A percentile compares a stretch with the other conserved stretches of the same genome.
phyloP scores from a whole-genome alignment of 2,797 vertebrate species.

The Holocentrus rufus region DNA sequence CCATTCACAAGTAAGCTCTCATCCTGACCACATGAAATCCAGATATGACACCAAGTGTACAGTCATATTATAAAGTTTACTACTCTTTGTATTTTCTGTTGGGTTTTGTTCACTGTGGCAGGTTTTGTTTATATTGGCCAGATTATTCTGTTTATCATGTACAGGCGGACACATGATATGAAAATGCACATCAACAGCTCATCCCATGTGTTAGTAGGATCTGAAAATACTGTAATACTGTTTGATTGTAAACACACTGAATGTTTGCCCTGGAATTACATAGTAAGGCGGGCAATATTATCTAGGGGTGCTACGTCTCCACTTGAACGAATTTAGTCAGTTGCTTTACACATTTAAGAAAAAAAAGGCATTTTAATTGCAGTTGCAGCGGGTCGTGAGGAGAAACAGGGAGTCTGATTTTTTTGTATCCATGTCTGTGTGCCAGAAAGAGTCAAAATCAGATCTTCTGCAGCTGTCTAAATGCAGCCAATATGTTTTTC shows the following conservation, averaged over 20 bases:
- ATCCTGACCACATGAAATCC: neutral
- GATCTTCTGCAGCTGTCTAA: conserved; percentile 7
- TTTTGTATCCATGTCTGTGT: too few relatives aligned
- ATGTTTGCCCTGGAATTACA: conserved; percentile 17
- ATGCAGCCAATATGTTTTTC: neutral
- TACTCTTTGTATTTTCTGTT: neutral
- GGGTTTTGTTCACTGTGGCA: neutral
- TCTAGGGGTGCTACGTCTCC: neutral
- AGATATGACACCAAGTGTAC: neutral
- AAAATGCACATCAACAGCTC: conserved; percentile 13
- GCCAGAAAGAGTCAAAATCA: neutral
- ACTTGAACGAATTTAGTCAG: neutral
- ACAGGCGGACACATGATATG: conserved; percentile 5
- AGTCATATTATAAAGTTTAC: neutral
- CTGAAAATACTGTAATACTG: conserved; percentile 8
- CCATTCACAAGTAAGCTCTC: neutral
- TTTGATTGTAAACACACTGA: conserved; percentile 29
- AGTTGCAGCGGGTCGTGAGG: neutral
- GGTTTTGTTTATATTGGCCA: conserved; percentile 8
- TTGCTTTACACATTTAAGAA: neutral
- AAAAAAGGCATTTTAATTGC: neutral
- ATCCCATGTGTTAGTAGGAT: conserved; percentile 2
- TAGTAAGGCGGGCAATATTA: conserved; percentile 5
- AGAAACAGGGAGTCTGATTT: too few relatives aligned
- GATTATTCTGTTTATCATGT: neutral